Evolutionary conservation across 2,888 invertebrate species (phyloP), one percentile per base, ranked within the genome.

Genomic region (Philhelius pedissequus): DNA sequence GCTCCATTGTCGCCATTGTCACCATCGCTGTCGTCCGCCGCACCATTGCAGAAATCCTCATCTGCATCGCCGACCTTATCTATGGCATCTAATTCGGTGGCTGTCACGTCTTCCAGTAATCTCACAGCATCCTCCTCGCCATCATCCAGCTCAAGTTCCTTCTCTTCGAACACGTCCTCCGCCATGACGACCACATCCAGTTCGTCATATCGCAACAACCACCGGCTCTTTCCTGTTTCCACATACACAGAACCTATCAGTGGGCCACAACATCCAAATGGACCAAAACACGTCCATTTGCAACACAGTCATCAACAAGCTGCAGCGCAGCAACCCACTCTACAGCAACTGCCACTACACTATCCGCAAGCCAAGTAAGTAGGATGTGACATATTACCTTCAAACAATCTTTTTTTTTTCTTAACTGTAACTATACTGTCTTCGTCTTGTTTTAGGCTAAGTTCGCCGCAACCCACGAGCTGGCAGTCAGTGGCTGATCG

Each of bases 201-300:
- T 45, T 76, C 79, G 62, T 80, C 91, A 81, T 90, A 91, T 89
- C 90, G 92, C 89, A 90, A 90, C 88, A 92, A 92, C 88, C 91
- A 91, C 87, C 90, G 95, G 86, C 91, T 95, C 77, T 95, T 95
- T 90, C 94, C 95, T 4, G 93, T 95, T 58, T 94, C 94, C 89
- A 95, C 95, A 11, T 94, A 94, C 89, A 94, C 94, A 0, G 94
- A 94, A 80, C 93, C 92, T 71, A 89, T 91, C 50, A 58, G 56
- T 56, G 80, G 75, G 38, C 60, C 78, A 9, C 52, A 68, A 22
- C 64, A 62, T 13, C 62, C 62, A 15, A 74, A 64, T 69, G 48
- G 48, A 25, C 32, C 56, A 20, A 70, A 70, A 48, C 78, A 71
- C 70, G 68, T 62, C 62, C 81, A 69, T 83, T 86, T 77, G 81